Conservation (phyloP, 2,113 vertebrate species). For the Grantiella picta region DNA sequence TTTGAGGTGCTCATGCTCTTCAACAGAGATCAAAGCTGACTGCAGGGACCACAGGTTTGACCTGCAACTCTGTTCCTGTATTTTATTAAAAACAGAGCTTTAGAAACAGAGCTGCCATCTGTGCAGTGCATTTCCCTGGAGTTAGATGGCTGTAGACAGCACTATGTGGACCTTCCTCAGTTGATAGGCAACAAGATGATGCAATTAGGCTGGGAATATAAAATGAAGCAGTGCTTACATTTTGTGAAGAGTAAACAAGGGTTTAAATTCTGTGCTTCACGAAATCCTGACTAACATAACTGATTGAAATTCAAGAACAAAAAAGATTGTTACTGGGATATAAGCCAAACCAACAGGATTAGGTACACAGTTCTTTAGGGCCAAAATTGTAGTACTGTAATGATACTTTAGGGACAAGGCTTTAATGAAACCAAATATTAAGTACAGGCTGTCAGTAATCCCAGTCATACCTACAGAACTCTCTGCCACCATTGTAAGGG, state of each 20-base stretch:
- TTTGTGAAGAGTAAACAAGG: not conserved
- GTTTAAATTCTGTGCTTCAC: not conserved
- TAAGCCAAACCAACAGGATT: not conserved
- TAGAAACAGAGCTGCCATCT: not conserved
- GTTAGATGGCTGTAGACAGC: not conserved
- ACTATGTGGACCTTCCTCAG: not conserved
- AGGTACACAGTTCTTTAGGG: not conserved
- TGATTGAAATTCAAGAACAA: not conserved
- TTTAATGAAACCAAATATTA: not conserved
- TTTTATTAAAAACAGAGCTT: not conserved
- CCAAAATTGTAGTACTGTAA: not conserved
- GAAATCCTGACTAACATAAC: not conserved
- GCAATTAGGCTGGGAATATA: not conserved
- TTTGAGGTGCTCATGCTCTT: not conserved
- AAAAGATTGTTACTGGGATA: not conserved
- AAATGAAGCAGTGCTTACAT: not conserved
- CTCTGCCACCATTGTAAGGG: not conserved
- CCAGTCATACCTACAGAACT: not conserved
- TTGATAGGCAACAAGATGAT: not conserved
- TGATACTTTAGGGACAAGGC: not conserved
- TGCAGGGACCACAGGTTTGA: not conserved
- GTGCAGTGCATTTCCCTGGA: not conserved
- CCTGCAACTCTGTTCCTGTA: not conserved
- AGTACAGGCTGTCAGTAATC: not conserved
- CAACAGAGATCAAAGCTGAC: not conserved